Conservation (phyloP, 2,888 invertebrate genomes). For the Tolmerus cingulatus region DNA sequence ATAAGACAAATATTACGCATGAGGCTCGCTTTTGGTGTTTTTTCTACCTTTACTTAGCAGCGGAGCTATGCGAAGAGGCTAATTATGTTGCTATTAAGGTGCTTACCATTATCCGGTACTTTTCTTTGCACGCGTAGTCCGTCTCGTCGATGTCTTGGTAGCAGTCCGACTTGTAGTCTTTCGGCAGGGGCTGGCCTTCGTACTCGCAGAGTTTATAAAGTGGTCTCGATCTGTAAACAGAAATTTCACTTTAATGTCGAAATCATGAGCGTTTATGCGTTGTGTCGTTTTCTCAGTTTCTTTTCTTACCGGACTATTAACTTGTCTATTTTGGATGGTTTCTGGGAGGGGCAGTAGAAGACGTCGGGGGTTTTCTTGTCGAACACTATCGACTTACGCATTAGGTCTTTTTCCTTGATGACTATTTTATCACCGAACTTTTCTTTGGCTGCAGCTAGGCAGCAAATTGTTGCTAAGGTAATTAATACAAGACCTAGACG, state of each 20-base stretch:
- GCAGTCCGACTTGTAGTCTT: conserved; percentile 79
- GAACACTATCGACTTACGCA: conserved; percentile 79
- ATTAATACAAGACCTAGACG: not conserved
- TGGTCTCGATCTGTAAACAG: conserved; percentile 67
- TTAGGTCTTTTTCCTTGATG: conserved; percentile 71
- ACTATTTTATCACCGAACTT: conserved; percentile 56
- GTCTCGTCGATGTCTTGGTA: conserved; percentile 82
- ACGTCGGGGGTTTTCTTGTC: conserved; percentile 82
- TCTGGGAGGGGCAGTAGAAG: conserved; percentile 80
- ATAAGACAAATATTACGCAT: not conserved
- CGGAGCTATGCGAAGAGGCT: not conserved
- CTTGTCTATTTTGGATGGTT: conserved; percentile 78
- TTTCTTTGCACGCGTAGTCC: conserved; percentile 81
- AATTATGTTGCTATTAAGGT: conserved; percentile 4
- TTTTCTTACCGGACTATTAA: conserved; percentile 70
- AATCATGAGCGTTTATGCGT: not conserved
- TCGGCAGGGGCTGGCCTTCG: conserved; percentile 74
- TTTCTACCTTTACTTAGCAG: not conserved
- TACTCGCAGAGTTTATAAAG: conserved; percentile 77
- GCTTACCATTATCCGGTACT: conserved; percentile 79
- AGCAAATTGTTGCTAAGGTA: not conserved
- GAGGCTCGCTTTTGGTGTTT: not conserved
- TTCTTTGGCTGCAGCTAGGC: conserved; percentile 10
- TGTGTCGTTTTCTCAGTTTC: conserved; percentile 49
- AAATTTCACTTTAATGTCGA: not conserved